Evolutionary conservation across 2,797 vertebrate genomes (phyloP).

Genomic region (Crocidura indochinensis): DNA sequence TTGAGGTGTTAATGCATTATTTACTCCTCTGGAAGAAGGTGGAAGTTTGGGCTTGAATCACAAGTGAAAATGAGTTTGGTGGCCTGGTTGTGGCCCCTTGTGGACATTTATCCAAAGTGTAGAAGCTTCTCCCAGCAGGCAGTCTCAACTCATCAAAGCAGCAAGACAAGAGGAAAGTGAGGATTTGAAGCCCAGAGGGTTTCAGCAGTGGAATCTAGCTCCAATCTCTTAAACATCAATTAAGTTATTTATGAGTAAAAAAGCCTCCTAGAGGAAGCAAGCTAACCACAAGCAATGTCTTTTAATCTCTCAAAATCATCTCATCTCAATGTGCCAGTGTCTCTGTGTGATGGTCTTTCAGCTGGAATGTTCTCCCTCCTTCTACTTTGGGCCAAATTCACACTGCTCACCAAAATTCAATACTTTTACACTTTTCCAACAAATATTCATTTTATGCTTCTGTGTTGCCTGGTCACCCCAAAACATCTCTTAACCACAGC

Average conservation of each 20-base stretch:
- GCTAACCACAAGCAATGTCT: neutral
- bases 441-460: neutral
- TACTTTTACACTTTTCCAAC: neutral
- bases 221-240: slow-evolving; percentile 24
- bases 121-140: slow-evolving; percentile 35
- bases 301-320: slow-evolving; percentile 3
- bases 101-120: slow-evolving; percentile 54
- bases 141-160: slow-evolving; percentile 75
- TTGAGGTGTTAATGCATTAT: slow-evolving; percentile 80
- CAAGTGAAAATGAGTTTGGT: slow-evolving; percentile 75
- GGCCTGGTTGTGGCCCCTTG: slow-evolving; percentile 45
- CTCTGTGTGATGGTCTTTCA: neutral
- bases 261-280: neutral
- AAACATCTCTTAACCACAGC: neutral
- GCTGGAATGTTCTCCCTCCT: neutral
- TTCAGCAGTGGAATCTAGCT: slow-evolving; percentile 43
- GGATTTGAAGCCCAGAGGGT: slow-evolving; percentile 14
- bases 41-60: slow-evolving; percentile 68
- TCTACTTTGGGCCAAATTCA: neutral
- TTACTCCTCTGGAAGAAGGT: slow-evolving; percentile 68
- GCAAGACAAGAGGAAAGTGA: slow-evolving; percentile 8
- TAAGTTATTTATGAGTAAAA: slow-evolving; percentile 51
- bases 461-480: neutral
- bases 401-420: neutral
- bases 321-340: neutral